A percentile compares a stretch with the other conserved stretches of the same genome.
phyloP scores from a whole-genome alignment of 2,888 invertebrate genomes.

The Platycheirus albimanus region DNA sequence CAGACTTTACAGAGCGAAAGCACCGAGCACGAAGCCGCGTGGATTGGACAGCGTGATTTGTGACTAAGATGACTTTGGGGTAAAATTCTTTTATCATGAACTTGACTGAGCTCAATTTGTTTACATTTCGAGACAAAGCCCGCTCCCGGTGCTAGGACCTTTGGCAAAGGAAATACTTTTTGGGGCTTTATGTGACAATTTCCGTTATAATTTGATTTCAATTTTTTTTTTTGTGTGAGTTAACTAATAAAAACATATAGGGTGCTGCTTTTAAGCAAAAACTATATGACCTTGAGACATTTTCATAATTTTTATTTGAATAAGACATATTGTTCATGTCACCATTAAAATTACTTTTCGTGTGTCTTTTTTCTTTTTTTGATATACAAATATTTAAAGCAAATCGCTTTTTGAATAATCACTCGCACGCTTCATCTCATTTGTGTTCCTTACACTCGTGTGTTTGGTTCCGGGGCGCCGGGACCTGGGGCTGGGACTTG shows the following conservation, averaged over 20 bases:
- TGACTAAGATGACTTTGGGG: slow-evolving; percentile 24
- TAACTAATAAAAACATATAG: too few species aligned
- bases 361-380: too few species aligned
- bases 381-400: not conserved
- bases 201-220: not conserved
- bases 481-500: too few species aligned
- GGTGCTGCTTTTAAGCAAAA: not conserved
- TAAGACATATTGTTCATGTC: not conserved
- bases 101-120: slow-evolving; percentile 40
- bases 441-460: not conserved
- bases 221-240: too few species aligned
- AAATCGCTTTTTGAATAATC: not conserved
- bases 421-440: slow-evolving; percentile 32
- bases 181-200: not conserved
- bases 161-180: slow-evolving; percentile 12
- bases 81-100: slow-evolving; percentile 44
- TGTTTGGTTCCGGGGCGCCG: slow-evolving; percentile 3
- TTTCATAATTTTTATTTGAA: not conserved
- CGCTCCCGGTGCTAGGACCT: slow-evolving; percentile 4
- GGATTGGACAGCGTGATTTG: slow-evolving; percentile 37
- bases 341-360: not conserved
- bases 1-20: too few species aligned
- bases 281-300: not conserved
- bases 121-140: slow-evolving; percentile 8
- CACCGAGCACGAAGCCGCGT: slow-evolving; percentile 17